Percentiles rank a stretch among this genome's conserved stretches.
Conservation (phyloP, 1,140 invertebrate species). For the Pollicipes pollicipes region DNA sequence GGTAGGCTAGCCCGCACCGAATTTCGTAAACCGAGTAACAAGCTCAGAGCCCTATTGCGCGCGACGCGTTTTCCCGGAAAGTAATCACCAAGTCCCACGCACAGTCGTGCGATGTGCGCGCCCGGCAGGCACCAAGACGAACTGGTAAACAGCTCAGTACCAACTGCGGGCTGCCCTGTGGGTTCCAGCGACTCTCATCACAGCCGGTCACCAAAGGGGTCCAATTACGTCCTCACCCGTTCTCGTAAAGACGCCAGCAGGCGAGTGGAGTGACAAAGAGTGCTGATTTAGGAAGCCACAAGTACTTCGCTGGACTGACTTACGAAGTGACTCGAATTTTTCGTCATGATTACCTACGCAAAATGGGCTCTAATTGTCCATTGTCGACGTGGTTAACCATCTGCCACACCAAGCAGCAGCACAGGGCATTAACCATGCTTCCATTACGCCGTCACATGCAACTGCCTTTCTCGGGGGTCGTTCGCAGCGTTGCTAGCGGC, state of each 20-base stretch:
- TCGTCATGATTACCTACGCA: neutral
- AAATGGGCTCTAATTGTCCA: neutral
- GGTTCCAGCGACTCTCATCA: neutral
- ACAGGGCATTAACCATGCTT: neutral
- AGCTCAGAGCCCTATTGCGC: no score
- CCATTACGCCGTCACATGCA: neutral
- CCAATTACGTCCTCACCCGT: neutral
- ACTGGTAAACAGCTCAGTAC: no score
- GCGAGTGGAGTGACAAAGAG: neutral
- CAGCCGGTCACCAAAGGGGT: neutral
- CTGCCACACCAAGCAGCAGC: neutral
- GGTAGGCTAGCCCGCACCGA: no score
- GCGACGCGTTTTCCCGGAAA: no score
- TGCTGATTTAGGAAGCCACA: neutral
- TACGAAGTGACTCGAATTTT: neutral
- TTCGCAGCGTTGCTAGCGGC: neutral
- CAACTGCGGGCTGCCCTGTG: no score
- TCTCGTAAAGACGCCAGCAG: neutral
- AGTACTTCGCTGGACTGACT: neutral
- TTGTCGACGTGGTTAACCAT: neutral
- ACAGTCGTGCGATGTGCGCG: no score
- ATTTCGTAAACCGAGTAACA: no score
- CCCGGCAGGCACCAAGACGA: no score
- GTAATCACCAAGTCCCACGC: no score
- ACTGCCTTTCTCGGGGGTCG: no score